Conservation (phyloP, 2,888 invertebrate genomes). For the Euzetes globulus region DNA sequence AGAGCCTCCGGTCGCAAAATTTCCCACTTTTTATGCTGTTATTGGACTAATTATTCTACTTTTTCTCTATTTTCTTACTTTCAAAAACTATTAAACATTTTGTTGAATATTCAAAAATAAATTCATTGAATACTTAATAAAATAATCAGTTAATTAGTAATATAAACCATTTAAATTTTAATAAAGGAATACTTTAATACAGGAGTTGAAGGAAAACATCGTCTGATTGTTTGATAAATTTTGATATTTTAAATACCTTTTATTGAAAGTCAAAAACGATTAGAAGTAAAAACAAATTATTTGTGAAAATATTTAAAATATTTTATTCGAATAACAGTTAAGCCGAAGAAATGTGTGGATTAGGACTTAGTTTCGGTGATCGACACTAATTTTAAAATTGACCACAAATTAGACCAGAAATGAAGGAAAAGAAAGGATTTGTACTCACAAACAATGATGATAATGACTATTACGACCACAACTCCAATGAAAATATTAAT, state of each 20-base stretch:
- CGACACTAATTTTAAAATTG: background rate
- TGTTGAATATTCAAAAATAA: no score
- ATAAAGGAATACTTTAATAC: no score
- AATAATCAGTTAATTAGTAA: no score
- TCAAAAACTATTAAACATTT: background rate
- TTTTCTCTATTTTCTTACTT: background rate
- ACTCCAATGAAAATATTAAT: slow-evolving; percentile 38
- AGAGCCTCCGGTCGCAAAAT: background rate
- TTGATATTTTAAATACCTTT: no score
- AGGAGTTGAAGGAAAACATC: no score
- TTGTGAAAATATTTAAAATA: slow-evolving; percentile 4
- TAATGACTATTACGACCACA: slow-evolving; percentile 35
- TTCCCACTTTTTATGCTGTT: background rate
- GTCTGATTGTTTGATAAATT: no score
- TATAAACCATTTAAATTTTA: no score
- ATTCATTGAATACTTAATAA: no score
- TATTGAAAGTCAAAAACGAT: background rate
- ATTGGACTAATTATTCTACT: background rate
- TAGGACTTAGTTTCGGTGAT: background rate
- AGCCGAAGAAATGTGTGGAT: background rate
- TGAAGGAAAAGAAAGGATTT: background rate
- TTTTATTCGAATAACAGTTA: background rate
- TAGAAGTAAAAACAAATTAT: background rate
- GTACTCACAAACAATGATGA: slow-evolving; percentile 37
- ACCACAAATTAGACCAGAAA: no score